Conservation (phyloP, 2,888 invertebrate species). For the Ptychoptera contaminata region DNA sequence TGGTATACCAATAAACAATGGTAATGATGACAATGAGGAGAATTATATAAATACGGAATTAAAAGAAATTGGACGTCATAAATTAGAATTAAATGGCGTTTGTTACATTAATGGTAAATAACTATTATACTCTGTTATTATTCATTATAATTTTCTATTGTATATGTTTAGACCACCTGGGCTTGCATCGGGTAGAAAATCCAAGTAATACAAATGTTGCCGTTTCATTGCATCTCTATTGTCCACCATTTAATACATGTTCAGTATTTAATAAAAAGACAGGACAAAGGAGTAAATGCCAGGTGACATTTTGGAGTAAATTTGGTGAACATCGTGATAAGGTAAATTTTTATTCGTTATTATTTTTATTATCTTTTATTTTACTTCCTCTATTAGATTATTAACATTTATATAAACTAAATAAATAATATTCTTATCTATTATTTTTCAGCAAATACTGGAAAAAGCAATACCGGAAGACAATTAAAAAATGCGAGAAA, state of each 20-base stretch:
- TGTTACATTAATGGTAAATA: constrained; percentile 84
- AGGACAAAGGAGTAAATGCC: constrained; percentile 51
- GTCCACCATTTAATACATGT: constrained; percentile 82
- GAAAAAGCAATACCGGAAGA: too few species aligned
- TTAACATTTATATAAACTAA: too few species aligned
- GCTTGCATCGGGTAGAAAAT: constrained; percentile 92
- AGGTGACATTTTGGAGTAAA: constrained; percentile 87
- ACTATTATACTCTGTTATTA: constrained; percentile 1
- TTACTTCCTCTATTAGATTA: too few species aligned
- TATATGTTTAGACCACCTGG: constrained; percentile 60
- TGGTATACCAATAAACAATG: constrained; percentile 11
- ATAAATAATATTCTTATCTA: too few species aligned
- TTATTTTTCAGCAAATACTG: too few species aligned
- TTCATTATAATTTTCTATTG: not conserved
- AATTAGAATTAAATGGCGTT: constrained; percentile 59
- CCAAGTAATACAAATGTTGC: constrained; percentile 75
- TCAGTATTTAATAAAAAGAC: constrained; percentile 83
- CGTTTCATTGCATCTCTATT: constrained; percentile 88
- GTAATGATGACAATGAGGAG: constrained; percentile 14
- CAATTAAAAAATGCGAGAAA: too few species aligned
- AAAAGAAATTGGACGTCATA: constrained; percentile 45
- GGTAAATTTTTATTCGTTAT: constrained; percentile 4
- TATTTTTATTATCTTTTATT: not conserved
- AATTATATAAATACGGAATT: constrained; percentile 37
- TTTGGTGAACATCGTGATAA: constrained; percentile 45